Percentiles rank a stretch among this genome's conserved stretches.
Evolutionary conservation across 2,113 vertebrate species (phyloP).

Genomic region (Mesoclemmys tuberculata): DNA sequence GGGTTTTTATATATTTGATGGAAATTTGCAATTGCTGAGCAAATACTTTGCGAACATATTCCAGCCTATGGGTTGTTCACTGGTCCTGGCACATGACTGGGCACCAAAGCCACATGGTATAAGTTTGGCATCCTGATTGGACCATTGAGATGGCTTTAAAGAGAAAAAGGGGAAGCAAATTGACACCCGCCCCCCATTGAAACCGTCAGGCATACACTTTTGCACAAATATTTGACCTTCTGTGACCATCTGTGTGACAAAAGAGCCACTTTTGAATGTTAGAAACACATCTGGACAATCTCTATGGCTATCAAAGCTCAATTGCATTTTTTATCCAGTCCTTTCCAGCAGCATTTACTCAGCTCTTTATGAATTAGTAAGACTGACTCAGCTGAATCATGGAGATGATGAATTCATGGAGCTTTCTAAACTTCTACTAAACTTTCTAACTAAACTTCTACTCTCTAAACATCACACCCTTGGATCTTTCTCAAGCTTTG

Average conservation of each 20-base stretch:
- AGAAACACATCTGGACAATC: no score
- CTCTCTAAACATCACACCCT: background rate
- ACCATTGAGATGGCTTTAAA: background rate
- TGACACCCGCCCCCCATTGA: no score
- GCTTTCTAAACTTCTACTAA: background rate
- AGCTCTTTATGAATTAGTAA: background rate
- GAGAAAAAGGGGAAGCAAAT: no score
- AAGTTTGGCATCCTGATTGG: background rate
- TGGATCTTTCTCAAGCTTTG: background rate
- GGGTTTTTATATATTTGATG: background rate
- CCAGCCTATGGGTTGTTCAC: background rate
- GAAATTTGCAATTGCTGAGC: background rate
- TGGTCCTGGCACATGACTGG: background rate
- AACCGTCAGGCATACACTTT: no score
- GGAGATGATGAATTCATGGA: background rate
- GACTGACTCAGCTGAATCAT: background rate
- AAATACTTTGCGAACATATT: background rate
- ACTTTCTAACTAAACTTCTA: no score
- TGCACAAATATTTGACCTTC: no score
- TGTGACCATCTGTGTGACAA: no score
- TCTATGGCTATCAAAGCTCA: no score
- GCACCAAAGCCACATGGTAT: background rate
- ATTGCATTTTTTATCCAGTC: background rate
- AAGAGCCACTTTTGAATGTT: no score
- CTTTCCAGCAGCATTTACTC: background rate